These are phyloP conservation scores for Linnaemya tessellans DNA, from an alignment of 2,888 invertebrate genomes.

Conservation along the genomic window DNA sequence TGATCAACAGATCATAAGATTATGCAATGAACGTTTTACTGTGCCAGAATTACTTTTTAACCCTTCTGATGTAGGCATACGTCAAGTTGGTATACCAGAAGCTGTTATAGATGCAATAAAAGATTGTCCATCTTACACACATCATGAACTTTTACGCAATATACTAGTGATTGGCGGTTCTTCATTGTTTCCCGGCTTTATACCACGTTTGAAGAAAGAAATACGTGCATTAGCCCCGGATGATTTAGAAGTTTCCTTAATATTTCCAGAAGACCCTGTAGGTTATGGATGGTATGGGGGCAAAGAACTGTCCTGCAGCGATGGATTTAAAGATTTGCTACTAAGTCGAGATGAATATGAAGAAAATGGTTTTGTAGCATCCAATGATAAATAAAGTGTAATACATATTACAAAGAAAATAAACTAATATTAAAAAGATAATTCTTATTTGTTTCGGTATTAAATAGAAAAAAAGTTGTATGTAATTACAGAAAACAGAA, in stretches of 20 bases:
- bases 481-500: too few species aligned
- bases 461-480: too few species aligned
- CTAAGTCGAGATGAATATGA: conserved; percentile 94
- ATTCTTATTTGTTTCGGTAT: too few species aligned
- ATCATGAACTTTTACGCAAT: conserved; percentile 90
- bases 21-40: conserved; percentile 97
- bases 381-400: conserved; percentile 72
- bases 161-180: conserved; percentile 94
- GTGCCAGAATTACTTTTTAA: conserved; percentile 97
- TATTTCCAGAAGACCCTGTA: conserved; percentile 88
- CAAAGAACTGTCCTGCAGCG: conserved; percentile 88
- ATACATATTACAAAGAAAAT: not conserved
- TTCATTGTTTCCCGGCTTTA: conserved; percentile 92
- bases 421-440: too few species aligned
- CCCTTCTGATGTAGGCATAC: conserved; percentile 97
- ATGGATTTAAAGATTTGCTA: conserved; percentile 88
- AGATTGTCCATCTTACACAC: conserved; percentile 89
- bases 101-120: conserved; percentile 91
- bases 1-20: conserved; percentile 90
- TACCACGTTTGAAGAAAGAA: conserved; percentile 90
- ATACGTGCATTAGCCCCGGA: conserved; percentile 91
- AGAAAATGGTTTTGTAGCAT: conserved; percentile 88
- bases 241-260: conserved; percentile 90
- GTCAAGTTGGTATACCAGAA: conserved; percentile 95
- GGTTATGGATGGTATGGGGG: conserved; percentile 96